phyloP scores from a whole-genome alignment of 2,888 invertebrate species.

The Chloroclysta siterata region DNA sequence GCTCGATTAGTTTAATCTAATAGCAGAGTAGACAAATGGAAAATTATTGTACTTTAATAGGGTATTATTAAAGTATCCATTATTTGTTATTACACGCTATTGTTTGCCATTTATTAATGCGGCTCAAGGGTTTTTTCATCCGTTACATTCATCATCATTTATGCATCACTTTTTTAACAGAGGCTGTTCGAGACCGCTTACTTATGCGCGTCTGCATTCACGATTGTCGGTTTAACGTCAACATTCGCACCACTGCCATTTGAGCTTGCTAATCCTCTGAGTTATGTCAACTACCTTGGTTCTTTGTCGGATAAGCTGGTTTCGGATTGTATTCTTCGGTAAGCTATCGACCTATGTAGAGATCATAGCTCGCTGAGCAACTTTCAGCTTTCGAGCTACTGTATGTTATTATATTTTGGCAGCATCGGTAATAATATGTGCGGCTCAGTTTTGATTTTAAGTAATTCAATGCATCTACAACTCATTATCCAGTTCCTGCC shows the following conservation, averaged over 20 bases:
- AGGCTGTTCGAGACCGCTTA: too few relatives aligned
- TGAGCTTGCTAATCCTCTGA: too few relatives aligned
- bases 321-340: not conserved
- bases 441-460: too few relatives aligned
- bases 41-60: too few relatives aligned
- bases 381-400: not conserved
- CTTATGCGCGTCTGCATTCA: too few relatives aligned
- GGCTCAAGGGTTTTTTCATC: not conserved
- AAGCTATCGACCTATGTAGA: not conserved
- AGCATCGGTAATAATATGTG: not conserved
- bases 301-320: not conserved
- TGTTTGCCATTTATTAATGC: not conserved
- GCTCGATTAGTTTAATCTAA: not conserved
- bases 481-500: not conserved
- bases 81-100: too few relatives aligned
- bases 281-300: not conserved
- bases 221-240: too few relatives aligned
- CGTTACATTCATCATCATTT: too few relatives aligned
- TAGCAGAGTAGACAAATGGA: too few relatives aligned
- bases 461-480: not conserved
- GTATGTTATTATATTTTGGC: not conserved
- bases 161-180: too few relatives aligned
- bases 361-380: not conserved
- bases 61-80: too few relatives aligned
- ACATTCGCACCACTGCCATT: too few relatives aligned